phyloP scores from a whole-genome alignment of 2,797 vertebrate genomes.

The Rhinoraja longicauda region DNA sequence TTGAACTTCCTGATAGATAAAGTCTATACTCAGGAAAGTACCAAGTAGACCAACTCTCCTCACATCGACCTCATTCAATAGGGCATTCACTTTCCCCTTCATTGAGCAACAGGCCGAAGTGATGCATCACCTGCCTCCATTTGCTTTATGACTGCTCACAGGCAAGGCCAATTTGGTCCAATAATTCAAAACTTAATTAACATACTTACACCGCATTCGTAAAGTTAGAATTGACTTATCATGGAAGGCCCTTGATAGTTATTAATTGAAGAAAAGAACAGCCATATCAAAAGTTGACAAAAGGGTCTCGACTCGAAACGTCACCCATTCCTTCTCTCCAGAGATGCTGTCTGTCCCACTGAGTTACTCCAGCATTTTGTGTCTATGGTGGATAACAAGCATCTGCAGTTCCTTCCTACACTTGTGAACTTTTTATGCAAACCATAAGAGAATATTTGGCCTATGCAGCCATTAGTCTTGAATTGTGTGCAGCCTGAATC shows the following conservation, averaged over 20 bases:
- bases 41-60: too few relatives aligned
- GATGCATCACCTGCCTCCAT: background rate
- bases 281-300: too few relatives aligned
- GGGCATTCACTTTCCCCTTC: background rate
- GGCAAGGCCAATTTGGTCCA: background rate
- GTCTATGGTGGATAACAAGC: too few relatives aligned
- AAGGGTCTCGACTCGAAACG: too few relatives aligned
- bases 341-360: too few relatives aligned
- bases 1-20: background rate
- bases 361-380: too few relatives aligned
- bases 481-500: too few relatives aligned
- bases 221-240: background rate
- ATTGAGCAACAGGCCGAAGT: background rate
- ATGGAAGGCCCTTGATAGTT: background rate
- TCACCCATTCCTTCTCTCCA: too few relatives aligned
- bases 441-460: too few relatives aligned
- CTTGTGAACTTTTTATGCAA: too few relatives aligned
- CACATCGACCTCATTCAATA: background rate
- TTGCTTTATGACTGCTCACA: background rate
- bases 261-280: background rate
- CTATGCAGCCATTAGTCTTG: too few relatives aligned
- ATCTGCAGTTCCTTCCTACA: too few relatives aligned
- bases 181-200: background rate
- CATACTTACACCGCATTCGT: background rate
- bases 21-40: background rate